phyloP scores from a whole-genome alignment of 2,888 invertebrate genomes.

The Himalopsyche kuldschensis region DNA sequence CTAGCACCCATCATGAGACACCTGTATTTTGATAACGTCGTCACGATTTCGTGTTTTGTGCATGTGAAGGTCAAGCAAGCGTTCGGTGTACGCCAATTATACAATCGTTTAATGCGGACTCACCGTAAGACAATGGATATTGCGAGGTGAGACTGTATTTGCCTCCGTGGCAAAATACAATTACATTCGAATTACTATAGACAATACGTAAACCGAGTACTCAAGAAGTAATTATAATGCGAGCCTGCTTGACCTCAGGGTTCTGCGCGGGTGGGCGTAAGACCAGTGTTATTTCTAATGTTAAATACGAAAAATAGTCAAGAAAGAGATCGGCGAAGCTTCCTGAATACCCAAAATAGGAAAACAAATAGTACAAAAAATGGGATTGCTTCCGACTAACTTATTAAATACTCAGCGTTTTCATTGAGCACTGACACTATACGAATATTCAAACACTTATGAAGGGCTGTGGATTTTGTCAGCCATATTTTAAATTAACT shows the following conservation, averaged over 20 bases:
- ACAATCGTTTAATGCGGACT: constrained; percentile 15
- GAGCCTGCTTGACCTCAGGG: constrained; percentile 10
- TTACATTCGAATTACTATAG: constrained; percentile 26
- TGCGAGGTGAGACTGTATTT: constrained; percentile 6
- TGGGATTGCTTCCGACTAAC: no score
- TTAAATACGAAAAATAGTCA: background rate
- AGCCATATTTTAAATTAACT: no score
- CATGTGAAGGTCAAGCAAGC: constrained; percentile 16
- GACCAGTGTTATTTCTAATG: background rate
- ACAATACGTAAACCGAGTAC: constrained; percentile 28
- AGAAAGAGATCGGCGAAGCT: no score
- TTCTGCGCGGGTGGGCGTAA: constrained; percentile 6
- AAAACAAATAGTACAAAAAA: no score
- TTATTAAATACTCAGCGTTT: no score
- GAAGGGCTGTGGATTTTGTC: no score
- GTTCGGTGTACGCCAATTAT: constrained; percentile 17
- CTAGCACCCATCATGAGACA: constrained; percentile 17
- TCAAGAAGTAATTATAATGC: constrained; percentile 1
- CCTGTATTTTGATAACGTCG: constrained; percentile 24
- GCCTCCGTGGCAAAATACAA: constrained; percentile 14
- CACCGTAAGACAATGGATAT: constrained; percentile 24
- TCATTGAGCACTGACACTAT: no score
- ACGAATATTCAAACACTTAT: no score
- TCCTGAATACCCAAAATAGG: no score
- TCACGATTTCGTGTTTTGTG: constrained; percentile 6